Evolutionary conservation across 2,113 vertebrate species (phyloP).

Genomic region (Pogonocichla stellata): DNA sequence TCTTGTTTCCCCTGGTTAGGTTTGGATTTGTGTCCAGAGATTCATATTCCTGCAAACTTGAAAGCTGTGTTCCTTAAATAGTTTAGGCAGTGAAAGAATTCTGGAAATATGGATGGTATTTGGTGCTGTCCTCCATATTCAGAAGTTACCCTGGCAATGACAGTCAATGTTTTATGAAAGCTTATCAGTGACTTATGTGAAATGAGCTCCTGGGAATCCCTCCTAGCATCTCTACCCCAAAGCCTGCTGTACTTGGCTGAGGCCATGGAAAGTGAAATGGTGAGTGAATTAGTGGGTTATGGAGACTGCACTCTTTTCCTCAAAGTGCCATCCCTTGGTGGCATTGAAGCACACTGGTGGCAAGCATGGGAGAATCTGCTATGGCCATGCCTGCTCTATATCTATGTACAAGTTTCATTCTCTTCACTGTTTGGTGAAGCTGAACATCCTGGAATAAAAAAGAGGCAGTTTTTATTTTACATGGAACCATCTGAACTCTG

Average conservation of each 20-base stretch:
- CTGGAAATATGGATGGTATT: not conserved
- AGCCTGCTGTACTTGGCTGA: not conserved
- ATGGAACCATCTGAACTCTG: not conserved
- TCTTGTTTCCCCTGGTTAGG: not conserved
- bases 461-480: not conserved
- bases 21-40: not conserved
- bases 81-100: not conserved
- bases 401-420: not conserved
- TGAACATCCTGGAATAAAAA: not conserved
- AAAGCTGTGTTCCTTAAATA: not conserved
- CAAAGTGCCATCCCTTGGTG: not conserved
- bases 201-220: not conserved
- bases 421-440: not conserved
- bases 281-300: not conserved
- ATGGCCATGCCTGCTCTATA: not conserved
- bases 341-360: not conserved
- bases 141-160: not conserved
- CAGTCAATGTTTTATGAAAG: not conserved
- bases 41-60: not conserved
- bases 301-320: not conserved
- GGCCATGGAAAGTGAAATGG: not conserved
- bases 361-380: not conserved
- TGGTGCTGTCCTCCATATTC: not conserved
- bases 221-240: not conserved
- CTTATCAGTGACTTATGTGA: not conserved